Evolutionary conservation across 1,140 invertebrate species (phyloP), one percentile per base, ranked within the genome.

Genomic region (Musca domestica): DNA sequence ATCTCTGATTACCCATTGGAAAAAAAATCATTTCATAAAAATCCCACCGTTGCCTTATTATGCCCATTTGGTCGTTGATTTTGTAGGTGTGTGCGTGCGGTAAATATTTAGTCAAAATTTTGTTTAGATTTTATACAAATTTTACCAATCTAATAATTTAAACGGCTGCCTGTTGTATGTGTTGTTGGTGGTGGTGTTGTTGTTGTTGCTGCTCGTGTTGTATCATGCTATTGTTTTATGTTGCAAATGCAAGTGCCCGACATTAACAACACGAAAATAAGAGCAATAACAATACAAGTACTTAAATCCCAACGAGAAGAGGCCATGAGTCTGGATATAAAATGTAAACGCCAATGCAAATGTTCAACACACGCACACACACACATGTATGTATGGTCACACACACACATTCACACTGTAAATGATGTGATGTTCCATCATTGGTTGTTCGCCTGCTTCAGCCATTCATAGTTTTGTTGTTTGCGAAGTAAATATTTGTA

Each of bases 261-360:
- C 22, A 41, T 34, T 46, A 64, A 64, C 71, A 71, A 69, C 67
- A n/a, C n/a, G 64, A 58, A 51, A 17, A 15, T 65, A 65, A 63
- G 67, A 61, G 17, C 17, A 19, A 52, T 23, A 41, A 41, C 34
- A 41, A 41, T 12, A 12, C n/a, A n/a, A n/a, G 10, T 30, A 30
- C 34, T 9, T 10, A 41, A 5, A 2, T 41, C 12, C 34, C 6
- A 7, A 12, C 6, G 34, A 41, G 27, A 41, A n/a, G n/a, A n/a
- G 34, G 34, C 34, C 34, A 41, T 12, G 34, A 41, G 34, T n/a
- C n/a, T 41, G 34, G 34, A 41, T 12, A 30, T 41, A 41, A 12
- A 41, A 12, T 41, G 4, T 41, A 41, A 41, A 41, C 10, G 10
- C 34, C 34, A 41, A 41, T 12, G 12, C 34, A 5, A 41, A 41